Conservation (phyloP, 2,797 vertebrate genomes). For the Pogonophryne albipinna region DNA sequence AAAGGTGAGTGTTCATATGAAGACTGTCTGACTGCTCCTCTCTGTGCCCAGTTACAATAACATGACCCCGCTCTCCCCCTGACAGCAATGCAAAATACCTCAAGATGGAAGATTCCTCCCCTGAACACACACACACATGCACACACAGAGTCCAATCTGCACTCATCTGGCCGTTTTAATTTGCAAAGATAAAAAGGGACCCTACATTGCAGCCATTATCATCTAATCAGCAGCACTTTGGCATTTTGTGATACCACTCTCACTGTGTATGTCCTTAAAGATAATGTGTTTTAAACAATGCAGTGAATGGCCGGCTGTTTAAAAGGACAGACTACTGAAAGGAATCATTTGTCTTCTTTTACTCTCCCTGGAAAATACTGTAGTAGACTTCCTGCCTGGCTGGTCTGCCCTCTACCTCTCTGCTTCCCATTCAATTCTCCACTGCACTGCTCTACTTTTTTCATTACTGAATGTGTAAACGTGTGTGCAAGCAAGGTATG, state of each 20-base stretch:
- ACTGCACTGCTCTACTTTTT: constrained; percentile 64
- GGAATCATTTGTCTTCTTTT: constrained; percentile 15
- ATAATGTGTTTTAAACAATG: constrained; percentile 34
- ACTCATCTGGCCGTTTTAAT: constrained; percentile 34
- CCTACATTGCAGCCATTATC: constrained; percentile 18
- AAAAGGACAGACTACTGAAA: neutral
- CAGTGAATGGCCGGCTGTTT: constrained; percentile 11
- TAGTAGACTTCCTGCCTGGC: constrained; percentile 31
- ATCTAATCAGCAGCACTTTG: constrained; percentile 40
- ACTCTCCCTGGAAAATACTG: constrained; percentile 19
- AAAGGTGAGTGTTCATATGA: constrained; percentile 53
- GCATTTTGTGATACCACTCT: constrained; percentile 31
- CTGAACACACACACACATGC: neutral
- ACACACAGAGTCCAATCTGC: constrained; percentile 17
- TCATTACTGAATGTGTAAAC: constrained; percentile 26
- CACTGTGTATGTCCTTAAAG: neutral
- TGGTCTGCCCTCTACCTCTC: constrained; percentile 49
- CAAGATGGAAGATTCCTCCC: constrained; percentile 39
- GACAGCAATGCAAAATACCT: constrained; percentile 68
- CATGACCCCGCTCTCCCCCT: constrained; percentile 63
- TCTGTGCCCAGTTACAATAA: constrained; percentile 70
- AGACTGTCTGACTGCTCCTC: constrained; percentile 56
- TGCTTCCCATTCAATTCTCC: constrained; percentile 55
- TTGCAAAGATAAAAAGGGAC: constrained; percentile 33
- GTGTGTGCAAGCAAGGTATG: constrained; percentile 23